Percentiles rank a stretch among this genome's conserved stretches.
These are phyloP conservation scores for Campoletis raptor DNA, from an alignment of 2,888 invertebrate species.

Conservation along the genomic window DNA sequence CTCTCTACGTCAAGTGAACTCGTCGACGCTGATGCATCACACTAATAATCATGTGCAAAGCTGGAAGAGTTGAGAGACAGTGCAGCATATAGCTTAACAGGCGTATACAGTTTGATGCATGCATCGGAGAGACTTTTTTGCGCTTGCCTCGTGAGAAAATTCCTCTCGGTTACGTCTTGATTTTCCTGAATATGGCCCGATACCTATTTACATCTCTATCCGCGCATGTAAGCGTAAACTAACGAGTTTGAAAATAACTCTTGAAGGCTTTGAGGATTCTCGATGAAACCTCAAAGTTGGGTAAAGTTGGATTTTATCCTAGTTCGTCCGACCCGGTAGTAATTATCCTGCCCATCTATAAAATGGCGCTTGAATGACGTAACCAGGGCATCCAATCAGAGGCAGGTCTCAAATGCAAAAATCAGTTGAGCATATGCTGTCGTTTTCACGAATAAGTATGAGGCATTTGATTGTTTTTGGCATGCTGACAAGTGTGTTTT, in stretches of 20 bases:
- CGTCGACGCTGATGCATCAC: conserved; percentile 38
- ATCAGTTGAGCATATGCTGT: not conserved
- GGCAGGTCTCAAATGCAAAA: not conserved
- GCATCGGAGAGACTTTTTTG: conserved; percentile 17
- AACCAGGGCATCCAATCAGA: conserved; percentile 3
- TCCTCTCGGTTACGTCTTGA: conserved; percentile 54
- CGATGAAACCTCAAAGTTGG: not conserved
- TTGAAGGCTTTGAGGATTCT: not conserved
- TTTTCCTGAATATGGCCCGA: conserved; percentile 15
- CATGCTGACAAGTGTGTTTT: conserved; percentile 31
- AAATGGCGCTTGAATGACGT: conserved; percentile 17
- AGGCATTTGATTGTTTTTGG: conserved; percentile 1
- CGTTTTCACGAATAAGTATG: conserved; percentile 3
- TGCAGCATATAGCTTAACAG: conserved; percentile 1
- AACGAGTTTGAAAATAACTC: conserved; percentile 1
- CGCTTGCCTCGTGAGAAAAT: conserved; percentile 62
- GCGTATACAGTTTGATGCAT: conserved; percentile 5
- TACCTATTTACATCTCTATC: not conserved
- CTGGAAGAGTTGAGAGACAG: conserved; percentile 37
- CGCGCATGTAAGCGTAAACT: not conserved
- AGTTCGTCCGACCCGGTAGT: not conserved
- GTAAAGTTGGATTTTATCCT: conserved; percentile 4
- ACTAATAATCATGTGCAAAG: conserved; percentile 42
- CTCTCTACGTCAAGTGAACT: conserved; percentile 24
- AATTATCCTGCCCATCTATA: conserved; percentile 7